Conservation (phyloP, 1,140 invertebrate genomes). For the Drosophila bocqueti region DNA sequence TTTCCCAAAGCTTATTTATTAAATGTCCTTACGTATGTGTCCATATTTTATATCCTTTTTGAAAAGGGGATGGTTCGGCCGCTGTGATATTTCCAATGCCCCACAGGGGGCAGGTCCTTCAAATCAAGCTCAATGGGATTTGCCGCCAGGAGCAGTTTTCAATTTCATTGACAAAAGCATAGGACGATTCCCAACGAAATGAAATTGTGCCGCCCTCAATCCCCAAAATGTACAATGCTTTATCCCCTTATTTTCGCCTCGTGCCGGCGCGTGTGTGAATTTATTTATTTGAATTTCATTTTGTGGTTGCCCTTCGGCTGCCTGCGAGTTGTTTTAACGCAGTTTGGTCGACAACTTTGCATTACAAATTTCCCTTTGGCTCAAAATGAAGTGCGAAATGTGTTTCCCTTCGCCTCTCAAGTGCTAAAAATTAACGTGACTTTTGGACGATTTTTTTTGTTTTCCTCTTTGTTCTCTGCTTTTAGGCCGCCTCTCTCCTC, state of each 20-base stretch:
- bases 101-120: background rate
- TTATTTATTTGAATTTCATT: constrained; percentile 82
- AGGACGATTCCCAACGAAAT: constrained; percentile 29
- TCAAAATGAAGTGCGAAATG: constrained; percentile 70
- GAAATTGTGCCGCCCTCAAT: constrained; percentile 71
- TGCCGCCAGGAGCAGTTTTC: constrained; percentile 57
- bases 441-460: constrained; percentile 29
- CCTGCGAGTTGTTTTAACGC: constrained; percentile 60
- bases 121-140: constrained; percentile 13
- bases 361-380: constrained; percentile 69
- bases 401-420: constrained; percentile 39
- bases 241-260: constrained; percentile 22
- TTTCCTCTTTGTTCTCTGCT: constrained; percentile 13
- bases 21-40: background rate
- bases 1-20: constrained; percentile 1
- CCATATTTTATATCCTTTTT: background rate
- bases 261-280: constrained; percentile 63
- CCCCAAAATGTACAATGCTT: constrained; percentile 47
- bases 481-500: background rate
- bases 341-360: constrained; percentile 67
- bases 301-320: constrained; percentile 51
- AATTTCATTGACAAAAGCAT: constrained; percentile 62
- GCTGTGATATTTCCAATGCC: background rate
- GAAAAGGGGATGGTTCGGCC: background rate
- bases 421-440: constrained; percentile 75